These are phyloP conservation scores for Scolanthus callimorphus DNA, from an alignment of 92 coral and sea anemone genomes.

Conservation along the genomic window DNA sequence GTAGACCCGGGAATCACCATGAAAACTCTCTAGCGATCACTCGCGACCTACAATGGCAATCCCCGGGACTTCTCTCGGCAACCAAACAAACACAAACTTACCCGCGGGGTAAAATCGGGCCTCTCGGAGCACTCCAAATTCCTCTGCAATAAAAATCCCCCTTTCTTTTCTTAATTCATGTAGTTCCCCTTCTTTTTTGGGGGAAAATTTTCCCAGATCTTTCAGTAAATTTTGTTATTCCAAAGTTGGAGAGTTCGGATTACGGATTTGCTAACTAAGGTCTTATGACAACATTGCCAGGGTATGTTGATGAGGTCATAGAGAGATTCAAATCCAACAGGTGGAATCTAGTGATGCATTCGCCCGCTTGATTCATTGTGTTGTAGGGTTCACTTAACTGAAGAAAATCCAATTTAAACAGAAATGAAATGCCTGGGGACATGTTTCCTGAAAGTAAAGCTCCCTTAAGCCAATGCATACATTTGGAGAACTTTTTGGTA, in stretches of 20 bases:
- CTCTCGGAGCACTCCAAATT: slow-evolving; percentile 28
- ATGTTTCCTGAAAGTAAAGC: no score
- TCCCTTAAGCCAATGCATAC: no score
- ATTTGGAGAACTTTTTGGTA: no score
- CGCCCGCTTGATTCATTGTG: background rate
- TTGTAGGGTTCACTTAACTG: slow-evolving; percentile 25
- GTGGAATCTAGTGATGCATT: slow-evolving; percentile 75
- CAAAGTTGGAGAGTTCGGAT: slow-evolving; percentile 36
- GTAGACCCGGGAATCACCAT: no score
- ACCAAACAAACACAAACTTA: no score
- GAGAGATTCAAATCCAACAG: slow-evolving; percentile 54
- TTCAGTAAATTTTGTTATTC: slow-evolving; percentile 47
- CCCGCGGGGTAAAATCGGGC: slow-evolving; percentile 38
- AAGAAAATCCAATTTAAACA: no score
- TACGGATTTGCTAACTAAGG: slow-evolving; percentile 76
- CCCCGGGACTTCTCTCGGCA: no score
- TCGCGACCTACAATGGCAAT: no score
- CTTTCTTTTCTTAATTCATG: slow-evolving; percentile 25
- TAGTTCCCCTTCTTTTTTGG: slow-evolving; percentile 32
- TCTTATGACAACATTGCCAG: slow-evolving; percentile 89
- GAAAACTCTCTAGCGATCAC: no score
- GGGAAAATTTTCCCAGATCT: slow-evolving; percentile 67
- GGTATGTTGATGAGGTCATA: slow-evolving; percentile 97
- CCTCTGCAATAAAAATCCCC: slow-evolving; percentile 29
- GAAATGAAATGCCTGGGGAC: no score